Evolutionary conservation across 1,140 invertebrate genomes (phyloP).

Genomic region (Solenopsis invicta): DNA sequence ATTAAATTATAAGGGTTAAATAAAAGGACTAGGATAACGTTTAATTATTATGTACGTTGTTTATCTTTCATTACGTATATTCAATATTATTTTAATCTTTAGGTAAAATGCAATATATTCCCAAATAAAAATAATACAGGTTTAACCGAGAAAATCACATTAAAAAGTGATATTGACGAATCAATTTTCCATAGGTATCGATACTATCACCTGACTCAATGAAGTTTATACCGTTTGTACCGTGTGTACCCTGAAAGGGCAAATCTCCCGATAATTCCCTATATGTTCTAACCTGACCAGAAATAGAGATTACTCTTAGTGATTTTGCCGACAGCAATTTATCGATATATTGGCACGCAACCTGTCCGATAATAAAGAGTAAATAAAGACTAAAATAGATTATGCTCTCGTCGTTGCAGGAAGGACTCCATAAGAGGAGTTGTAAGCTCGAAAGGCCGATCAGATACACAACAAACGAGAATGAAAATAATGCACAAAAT

Average conservation of each 20-base stretch:
- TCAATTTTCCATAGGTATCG: slow-evolving; percentile 2
- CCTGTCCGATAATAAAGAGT: slow-evolving; percentile 60
- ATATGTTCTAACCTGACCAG: slow-evolving; percentile 43
- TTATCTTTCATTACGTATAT: neutral
- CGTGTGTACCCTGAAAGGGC: slow-evolving; percentile 45
- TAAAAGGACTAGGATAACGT: no score
- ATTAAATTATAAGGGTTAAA: no score
- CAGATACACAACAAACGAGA: slow-evolving; percentile 50
- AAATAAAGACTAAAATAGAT: slow-evolving; percentile 66
- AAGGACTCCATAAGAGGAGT: slow-evolving; percentile 12
- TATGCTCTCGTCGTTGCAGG: slow-evolving; percentile 1
- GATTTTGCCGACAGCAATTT: slow-evolving; percentile 58
- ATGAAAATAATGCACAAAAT: slow-evolving; percentile 46
- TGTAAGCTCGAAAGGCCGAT: slow-evolving; percentile 39
- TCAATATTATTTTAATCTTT: neutral
- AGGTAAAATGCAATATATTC: neutral
- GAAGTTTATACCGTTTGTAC: neutral
- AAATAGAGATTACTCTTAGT: slow-evolving; percentile 52
- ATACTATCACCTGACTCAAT: neutral
- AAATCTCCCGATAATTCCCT: slow-evolving; percentile 38
- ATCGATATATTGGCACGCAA: slow-evolving; percentile 59
- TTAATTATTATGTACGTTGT: neutral
- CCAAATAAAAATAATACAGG: neutral
- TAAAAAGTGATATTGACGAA: slow-evolving; percentile 28
- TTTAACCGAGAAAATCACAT: neutral